phyloP scores from a whole-genome alignment of 2,888 invertebrate genomes.

The Dasypogon diadema region DNA sequence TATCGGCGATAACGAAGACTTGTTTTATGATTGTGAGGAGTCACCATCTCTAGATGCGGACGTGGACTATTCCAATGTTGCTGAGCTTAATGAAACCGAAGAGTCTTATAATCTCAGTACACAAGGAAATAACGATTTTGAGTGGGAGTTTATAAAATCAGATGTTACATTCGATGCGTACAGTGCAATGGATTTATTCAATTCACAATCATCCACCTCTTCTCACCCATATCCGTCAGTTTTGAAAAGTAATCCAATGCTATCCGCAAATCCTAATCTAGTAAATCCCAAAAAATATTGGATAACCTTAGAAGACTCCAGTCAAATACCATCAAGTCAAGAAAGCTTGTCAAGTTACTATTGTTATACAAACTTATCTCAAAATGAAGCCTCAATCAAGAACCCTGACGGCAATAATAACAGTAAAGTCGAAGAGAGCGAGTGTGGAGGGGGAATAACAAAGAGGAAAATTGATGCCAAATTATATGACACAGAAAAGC shows the following conservation, averaged over 20 bases:
- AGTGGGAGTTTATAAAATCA: not conserved
- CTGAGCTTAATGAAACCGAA: not conserved
- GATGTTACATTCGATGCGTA: no score
- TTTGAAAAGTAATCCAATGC: not conserved
- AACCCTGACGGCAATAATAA: not conserved
- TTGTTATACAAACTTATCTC: no score
- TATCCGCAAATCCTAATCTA: not conserved
- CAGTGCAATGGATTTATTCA: not conserved
- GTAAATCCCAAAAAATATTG: not conserved
- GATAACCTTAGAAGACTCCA: not conserved
- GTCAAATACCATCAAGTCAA: conserved; percentile 1
- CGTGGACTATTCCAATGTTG: not conserved
- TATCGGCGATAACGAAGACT: not conserved
- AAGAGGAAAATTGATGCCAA: not conserved
- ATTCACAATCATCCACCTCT: not conserved
- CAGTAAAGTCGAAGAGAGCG: not conserved
- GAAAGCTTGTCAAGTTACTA: not conserved
- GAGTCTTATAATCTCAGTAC: not conserved
- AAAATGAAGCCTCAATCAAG: not conserved
- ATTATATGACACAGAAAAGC: not conserved
- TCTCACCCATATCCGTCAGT: not conserved
- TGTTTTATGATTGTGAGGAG: not conserved
- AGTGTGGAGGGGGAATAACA: not conserved
- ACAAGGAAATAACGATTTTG: not conserved
- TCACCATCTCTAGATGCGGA: not conserved